Evolutionary conservation across 1,140 invertebrate genomes (phyloP).

Genomic region (Drosophila bocqueti): DNA sequence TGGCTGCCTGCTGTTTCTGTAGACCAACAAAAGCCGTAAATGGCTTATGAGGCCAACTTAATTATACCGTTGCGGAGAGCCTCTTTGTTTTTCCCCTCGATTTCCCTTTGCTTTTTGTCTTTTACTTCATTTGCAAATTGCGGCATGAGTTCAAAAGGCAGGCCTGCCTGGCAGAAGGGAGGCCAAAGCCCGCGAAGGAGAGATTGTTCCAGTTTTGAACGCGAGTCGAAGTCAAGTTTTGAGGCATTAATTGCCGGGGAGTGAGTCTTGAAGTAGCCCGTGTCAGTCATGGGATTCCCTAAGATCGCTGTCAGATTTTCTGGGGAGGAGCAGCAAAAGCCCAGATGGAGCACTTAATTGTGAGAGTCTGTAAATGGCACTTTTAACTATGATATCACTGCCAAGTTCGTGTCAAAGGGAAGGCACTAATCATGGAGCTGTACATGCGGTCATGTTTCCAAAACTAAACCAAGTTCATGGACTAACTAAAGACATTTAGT

Average conservation of each 20-base stretch:
- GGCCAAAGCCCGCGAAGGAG: conserved; percentile 11
- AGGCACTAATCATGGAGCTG: background rate
- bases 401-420: conserved; percentile 5
- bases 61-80: conserved; percentile 71
- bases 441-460: background rate
- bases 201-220: conserved; percentile 66
- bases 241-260: conserved; percentile 61
- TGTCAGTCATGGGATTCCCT: conserved; percentile 33
- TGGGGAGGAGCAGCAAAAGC: background rate
- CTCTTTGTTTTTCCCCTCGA: conserved; percentile 57
- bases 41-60: conserved; percentile 78
- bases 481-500: background rate
- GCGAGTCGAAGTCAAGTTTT: conserved; percentile 47
- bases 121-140: conserved; percentile 78
- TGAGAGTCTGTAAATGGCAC: conserved; percentile 9
- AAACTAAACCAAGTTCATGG: background rate
- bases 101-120: conserved; percentile 18
- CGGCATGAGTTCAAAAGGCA: conserved; percentile 62
- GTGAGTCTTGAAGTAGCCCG: conserved; percentile 28
- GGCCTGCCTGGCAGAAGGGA: background rate
- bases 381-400: conserved; percentile 16
- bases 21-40: conserved; percentile 61
- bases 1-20: conserved; percentile 30
- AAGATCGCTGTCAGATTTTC: conserved; percentile 18
- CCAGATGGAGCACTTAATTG: conserved; percentile 9